Conservation (phyloP, 1,140 invertebrate genomes). For the Limonius californicus region DNA sequence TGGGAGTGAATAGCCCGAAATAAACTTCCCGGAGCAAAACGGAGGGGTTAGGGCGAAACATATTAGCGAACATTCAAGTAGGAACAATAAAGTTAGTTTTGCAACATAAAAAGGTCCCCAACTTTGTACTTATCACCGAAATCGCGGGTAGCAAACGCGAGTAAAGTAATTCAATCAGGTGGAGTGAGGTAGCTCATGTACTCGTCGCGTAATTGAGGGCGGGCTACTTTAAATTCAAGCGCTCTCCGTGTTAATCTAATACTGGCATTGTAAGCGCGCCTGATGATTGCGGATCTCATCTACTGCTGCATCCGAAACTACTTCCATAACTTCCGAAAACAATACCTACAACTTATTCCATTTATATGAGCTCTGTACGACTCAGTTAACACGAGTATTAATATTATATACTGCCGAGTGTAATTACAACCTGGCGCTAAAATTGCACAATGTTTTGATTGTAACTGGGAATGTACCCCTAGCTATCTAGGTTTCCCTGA, state of each 20-base stretch:
- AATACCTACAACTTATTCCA: slow-evolving; percentile 25
- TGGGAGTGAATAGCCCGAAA: too few relatives aligned
- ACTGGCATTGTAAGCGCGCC: slow-evolving; percentile 26
- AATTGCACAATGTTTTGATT: too few relatives aligned
- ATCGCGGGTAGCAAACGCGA: slow-evolving; percentile 17
- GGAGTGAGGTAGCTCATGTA: slow-evolving; percentile 20
- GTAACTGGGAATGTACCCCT: too few relatives aligned
- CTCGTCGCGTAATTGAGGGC: slow-evolving; percentile 26
- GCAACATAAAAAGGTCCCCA: slow-evolving; percentile 1
- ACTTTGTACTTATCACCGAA: slow-evolving; percentile 22
- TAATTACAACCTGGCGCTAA: too few relatives aligned
- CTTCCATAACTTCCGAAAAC: slow-evolving; percentile 21
- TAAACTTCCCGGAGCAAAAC: too few relatives aligned
- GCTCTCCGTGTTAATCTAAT: slow-evolving; percentile 30
- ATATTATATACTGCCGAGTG: background rate
- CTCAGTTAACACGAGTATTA: slow-evolving; percentile 21
- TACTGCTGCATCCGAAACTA: slow-evolving; percentile 24
- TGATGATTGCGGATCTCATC: slow-evolving; percentile 25
- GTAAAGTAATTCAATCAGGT: slow-evolving; percentile 29
- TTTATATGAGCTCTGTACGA: slow-evolving; percentile 23
- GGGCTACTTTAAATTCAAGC: slow-evolving; percentile 31
- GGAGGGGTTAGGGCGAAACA: background rate
- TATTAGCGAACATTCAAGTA: background rate
- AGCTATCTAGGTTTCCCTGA: too few relatives aligned
- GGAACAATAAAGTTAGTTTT: background rate